Base-by-base conservation (phyloP, 2,113 vertebrate species). In the Balaenoptera acutorostrata region DNA sequence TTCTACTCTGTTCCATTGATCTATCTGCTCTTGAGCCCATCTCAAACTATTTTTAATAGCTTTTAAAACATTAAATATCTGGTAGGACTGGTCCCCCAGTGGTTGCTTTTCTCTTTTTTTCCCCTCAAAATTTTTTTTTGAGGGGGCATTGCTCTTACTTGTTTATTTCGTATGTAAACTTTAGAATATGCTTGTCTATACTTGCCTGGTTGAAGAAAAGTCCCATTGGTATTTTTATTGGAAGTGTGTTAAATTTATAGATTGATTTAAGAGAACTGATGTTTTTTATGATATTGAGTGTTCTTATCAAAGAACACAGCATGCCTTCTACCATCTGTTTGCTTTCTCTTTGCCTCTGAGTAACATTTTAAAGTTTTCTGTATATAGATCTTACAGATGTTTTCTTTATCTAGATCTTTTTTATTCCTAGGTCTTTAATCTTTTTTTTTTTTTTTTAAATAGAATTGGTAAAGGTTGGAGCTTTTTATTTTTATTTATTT, bases 181-280 rank as follows among this genome's bases (percentile, higher is more conserved):
- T 92, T 20, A 77, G 44, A 82, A 69, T 75, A 36, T 80, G 31
- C 78, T 84, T 96, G 83, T 49, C n/a, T 90, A 1, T 90, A 71
- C 77, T 91, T 93, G 33, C 89, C 44, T 88, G 57, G 14, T 75
- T 84, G 81, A 95, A 61, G 80, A 64, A 93, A 81, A 63, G 55
- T 72, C 23, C n/a, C 29, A 74, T 77, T 94, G 84, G 23, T 61
- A 63, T 96, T 95, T 97, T 97, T 93, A 90, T 71, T 97, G 52
- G 36, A 84, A 89, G n/a, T 41, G 25, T 64, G 29, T 61, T 85
- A 77, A 61, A 63, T 95, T 88, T 95, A 75, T 88, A 92, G 71
- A 63, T 89, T 78, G 86, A 88, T 88, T 90, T 88, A 90, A 92
- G 84, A 89, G 13, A 92, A 31, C 33, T 46, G 68, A 46, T 88